A percentile compares a stretch with the other conserved stretches of the same genome.
Evolutionary conservation across 2,113 vertebrate species (phyloP).

Genomic region (Oncorhynchus kisutch): DNA sequence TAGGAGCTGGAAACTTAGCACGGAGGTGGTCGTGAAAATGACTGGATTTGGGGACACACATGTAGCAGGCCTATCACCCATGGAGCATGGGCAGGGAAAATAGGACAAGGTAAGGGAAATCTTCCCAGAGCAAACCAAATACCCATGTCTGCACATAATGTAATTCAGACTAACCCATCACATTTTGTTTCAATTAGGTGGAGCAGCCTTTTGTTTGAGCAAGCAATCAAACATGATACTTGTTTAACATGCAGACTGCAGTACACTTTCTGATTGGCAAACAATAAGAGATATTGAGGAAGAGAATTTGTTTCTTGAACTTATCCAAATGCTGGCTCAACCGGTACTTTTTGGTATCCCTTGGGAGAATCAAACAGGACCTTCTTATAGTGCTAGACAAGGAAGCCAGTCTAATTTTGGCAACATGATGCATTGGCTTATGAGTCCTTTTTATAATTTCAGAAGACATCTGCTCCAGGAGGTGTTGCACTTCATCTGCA

Average conservation of each 20-base stretch:
- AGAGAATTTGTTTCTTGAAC: too few relatives aligned
- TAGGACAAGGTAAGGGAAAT: conserved; percentile 1
- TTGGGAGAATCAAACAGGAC: too few relatives aligned
- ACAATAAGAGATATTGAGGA: background rate
- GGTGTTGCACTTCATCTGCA: too few relatives aligned
- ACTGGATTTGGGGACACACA: conserved; percentile 4
- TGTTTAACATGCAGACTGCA: background rate
- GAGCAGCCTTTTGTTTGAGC: background rate
- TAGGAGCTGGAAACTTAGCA: conserved; percentile 27
- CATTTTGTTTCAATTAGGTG: conserved; percentile 5
- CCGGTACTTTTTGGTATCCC: too few relatives aligned
- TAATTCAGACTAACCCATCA: conserved; percentile 42
- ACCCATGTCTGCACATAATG: background rate
- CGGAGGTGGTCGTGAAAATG: conserved; percentile 30
- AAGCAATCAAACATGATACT: background rate
- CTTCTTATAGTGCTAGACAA: too few relatives aligned
- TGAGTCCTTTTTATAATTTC: too few relatives aligned
- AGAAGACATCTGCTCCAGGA: too few relatives aligned
- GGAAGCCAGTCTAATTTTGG: too few relatives aligned
- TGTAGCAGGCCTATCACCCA: background rate
- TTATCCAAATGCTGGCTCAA: too few relatives aligned
- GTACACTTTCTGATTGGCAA: background rate
- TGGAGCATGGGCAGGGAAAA: conserved; percentile 19
- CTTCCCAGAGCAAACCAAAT: conserved; percentile 10
- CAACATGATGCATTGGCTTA: too few relatives aligned